Percentiles rank a stretch among this genome's conserved stretches.
Evolutionary conservation across 2,888 invertebrate species (phyloP).

Genomic region (Melinaea menophilus): DNA sequence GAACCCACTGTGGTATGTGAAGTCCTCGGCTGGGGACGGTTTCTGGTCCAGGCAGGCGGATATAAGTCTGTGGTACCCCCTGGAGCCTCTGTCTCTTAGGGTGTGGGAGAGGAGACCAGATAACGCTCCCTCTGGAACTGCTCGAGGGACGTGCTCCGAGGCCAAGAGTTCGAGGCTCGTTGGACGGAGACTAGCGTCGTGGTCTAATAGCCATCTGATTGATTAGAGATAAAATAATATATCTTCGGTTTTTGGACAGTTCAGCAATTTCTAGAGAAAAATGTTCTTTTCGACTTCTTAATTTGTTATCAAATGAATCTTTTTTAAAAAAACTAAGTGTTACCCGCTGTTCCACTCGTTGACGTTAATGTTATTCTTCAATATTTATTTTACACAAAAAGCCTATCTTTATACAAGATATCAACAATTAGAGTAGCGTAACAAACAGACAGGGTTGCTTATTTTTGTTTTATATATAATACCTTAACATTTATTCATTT

Average conservation of each 20-base stretch:
- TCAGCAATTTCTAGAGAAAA: not conserved
- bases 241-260: not conserved
- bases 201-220: conserved; percentile 84
- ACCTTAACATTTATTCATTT: not conserved
- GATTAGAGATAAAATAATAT: not conserved
- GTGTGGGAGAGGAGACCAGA: conserved; percentile 90
- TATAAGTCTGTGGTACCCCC: conserved; percentile 54
- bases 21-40: conserved; percentile 82
- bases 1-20: conserved; percentile 83
- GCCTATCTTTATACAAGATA: too few relatives aligned
- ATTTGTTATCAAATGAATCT: too few relatives aligned
- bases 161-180: conserved; percentile 90
- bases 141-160: conserved; percentile 90
- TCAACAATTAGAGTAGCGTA: too few relatives aligned
- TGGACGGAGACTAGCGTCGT: conserved; percentile 90
- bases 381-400: too few relatives aligned
- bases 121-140: conserved; percentile 90
- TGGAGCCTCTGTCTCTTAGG: conserved; percentile 82
- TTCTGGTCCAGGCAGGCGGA: conserved; percentile 69
- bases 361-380: too few relatives aligned
- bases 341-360: too few relatives aligned
- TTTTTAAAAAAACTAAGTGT: too few relatives aligned
- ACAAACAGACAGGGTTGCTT: too few relatives aligned
- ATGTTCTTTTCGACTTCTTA: not conserved
- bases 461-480: not conserved